Conservation (phyloP, 2,888 invertebrate species). For the Dastarcus helophoroides region DNA sequence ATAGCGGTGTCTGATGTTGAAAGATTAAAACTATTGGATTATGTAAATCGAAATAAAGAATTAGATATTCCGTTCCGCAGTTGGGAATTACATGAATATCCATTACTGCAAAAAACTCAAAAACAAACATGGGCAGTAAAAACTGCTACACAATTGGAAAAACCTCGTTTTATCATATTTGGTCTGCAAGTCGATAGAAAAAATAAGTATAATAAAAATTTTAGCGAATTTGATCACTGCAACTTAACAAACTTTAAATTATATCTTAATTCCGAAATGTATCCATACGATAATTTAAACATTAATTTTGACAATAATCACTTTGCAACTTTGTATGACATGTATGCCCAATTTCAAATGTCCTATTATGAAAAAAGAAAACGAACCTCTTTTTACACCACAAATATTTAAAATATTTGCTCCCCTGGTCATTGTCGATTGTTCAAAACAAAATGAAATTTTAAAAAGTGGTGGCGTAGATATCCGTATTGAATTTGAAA, state of each 20-base stretch:
- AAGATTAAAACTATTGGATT: neutral
- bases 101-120: constrained; percentile 23
- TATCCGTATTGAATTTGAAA: constrained; percentile 22
- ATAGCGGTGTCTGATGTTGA: constrained; percentile 1
- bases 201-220: constrained; percentile 18
- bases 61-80: constrained; percentile 22
- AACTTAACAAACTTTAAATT: constrained; percentile 26
- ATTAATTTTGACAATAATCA: constrained; percentile 18
- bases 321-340: constrained; percentile 18
- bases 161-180: constrained; percentile 29
- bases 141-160: constrained; percentile 25
- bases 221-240: constrained; percentile 19
- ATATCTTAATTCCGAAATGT: constrained; percentile 27
- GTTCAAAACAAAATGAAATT: constrained; percentile 20
- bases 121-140: constrained; percentile 26
- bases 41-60: neutral
- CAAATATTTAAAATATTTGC: constrained; percentile 17
- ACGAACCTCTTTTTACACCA: constrained; percentile 18
- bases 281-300: constrained; percentile 27
- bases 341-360: constrained; percentile 20
- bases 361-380: constrained; percentile 24
- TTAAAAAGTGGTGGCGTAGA: constrained; percentile 20
- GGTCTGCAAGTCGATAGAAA: constrained; percentile 29
- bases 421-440: constrained; percentile 21
- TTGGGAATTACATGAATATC: constrained; percentile 32